Percentiles rank a stretch among this genome's conserved stretches.
phyloP scores from a whole-genome alignment of 1,140 invertebrate species.

The Whitmania pigra region DNA sequence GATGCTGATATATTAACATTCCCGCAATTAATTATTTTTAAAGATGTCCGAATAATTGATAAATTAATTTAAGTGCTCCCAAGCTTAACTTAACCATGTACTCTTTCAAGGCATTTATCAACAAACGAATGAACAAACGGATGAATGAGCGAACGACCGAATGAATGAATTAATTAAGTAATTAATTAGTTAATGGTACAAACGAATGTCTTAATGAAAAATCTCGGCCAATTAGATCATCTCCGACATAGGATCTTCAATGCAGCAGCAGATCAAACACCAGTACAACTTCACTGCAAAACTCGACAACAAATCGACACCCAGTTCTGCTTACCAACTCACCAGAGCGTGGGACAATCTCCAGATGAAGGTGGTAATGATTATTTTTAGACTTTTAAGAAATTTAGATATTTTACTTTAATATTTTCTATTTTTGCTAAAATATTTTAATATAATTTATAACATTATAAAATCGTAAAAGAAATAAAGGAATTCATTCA shows the following conservation, averaged over 20 bases:
- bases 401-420: no score
- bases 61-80: neutral
- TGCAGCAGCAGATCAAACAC: neutral
- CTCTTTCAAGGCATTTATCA: neutral
- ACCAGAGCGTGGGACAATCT: neutral
- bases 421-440: no score
- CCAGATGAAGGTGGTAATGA: neutral
- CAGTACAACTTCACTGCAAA: conserved; percentile 10
- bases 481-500: no score
- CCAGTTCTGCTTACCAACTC: conserved; percentile 1
- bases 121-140: no score
- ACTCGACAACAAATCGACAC: conserved; percentile 1
- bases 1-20: no score
- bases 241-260: neutral
- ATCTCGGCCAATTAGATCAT: neutral
- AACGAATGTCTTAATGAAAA: neutral
- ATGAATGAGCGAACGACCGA: neutral
- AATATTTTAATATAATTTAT: no score
- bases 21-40: no score
- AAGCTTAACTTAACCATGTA: neutral
- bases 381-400: no score
- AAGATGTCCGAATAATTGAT: no score
- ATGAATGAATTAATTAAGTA: neutral
- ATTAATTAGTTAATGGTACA: no score
- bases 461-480: no score